Evolutionary conservation across 2,888 invertebrate species (phyloP).

Genomic region (Drosophila merina): DNA sequence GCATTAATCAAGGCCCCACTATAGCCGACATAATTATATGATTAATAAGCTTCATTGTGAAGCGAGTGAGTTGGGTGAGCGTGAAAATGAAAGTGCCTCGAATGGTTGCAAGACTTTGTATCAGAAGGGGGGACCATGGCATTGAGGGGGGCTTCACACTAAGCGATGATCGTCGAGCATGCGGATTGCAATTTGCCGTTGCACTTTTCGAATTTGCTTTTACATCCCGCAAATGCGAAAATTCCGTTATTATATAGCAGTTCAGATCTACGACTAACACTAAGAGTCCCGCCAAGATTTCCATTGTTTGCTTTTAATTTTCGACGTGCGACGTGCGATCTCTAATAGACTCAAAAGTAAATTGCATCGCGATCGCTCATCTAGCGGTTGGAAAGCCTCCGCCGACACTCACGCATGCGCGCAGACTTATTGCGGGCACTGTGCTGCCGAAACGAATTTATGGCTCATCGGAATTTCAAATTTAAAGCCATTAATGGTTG

Average conservation of each 20-base stretch:
- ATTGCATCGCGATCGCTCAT: conserved; percentile 60
- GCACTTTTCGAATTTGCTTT: conserved; percentile 54
- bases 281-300: conserved; percentile 36
- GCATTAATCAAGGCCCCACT: conserved; percentile 52
- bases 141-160: conserved; percentile 1
- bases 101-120: conserved; percentile 7
- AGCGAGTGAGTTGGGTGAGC: conserved; percentile 50
- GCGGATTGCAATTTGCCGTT: conserved; percentile 76
- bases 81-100: conserved; percentile 74
- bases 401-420: conserved; percentile 1
- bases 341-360: conserved; percentile 47
- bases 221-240: conserved; percentile 28
- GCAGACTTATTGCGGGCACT: conserved; percentile 17
- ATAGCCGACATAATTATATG: conserved; percentile 62
- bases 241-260: conserved; percentile 28
- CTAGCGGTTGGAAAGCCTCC: conserved; percentile 54
- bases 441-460: conserved; percentile 13
- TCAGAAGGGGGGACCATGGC: not conserved
- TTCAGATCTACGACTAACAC: not conserved
- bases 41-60: conserved; percentile 72
- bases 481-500: not conserved
- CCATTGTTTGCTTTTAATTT: conserved; percentile 78
- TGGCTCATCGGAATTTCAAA: not conserved
- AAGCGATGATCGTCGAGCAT: conserved; percentile 50
- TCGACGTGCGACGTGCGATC: conserved; percentile 56